Base-by-base conservation (phyloP, 37 sponge, comb jelly and placozoan species). In the Cliona cf. orientalis region DNA sequence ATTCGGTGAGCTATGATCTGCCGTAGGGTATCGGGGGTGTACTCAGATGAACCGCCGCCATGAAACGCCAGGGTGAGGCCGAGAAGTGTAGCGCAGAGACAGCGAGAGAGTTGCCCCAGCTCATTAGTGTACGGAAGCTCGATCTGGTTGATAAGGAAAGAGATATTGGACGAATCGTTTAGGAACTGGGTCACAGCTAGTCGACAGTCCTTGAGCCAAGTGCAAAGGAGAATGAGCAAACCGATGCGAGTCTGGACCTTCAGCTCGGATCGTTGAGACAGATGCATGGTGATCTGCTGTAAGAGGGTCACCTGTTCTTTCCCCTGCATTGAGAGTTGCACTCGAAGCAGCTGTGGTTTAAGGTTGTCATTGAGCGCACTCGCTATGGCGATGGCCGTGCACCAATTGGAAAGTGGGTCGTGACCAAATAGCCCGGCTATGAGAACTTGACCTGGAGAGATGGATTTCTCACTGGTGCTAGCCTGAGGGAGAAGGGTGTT, bases 381-480 rank as follows among this genome's bases (percentile, higher is more conserved):
- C 25, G 93, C 49, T 4, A 94, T 23, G 1, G 82, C 89, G 1
- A 84, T 71, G 11, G 93, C 78, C 0, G 93, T 86, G 69, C 90
- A 87, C 95, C 95, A 94, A 31, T 82, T 87, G 28, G 88, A 87
- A 6, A 94, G 74, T 25, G 85, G 75, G 35, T 94, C 95, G 34
- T 37, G 36, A 0, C 95, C 90, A 80, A 97, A 97, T 42, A 97
- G 63, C 3, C 97, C 97, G 28, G 97, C 91, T 58, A 95, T 94
- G 22, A 97, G 90, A 35, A 97, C 82, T 66, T 97, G 97, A 32
- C 97, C 97, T 6, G 95, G 86, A 0, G 97, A 84, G 29, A 97
- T 76, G 29, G 88, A 74, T 21, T 72, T 55, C 32, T 35, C 86
- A 66, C 77, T 62, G 36, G 80, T 81, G 0, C 76, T 74, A 7